Base-by-base conservation (phyloP, 2,888 invertebrate genomes). In the Hydriomena furcata region DNA sequence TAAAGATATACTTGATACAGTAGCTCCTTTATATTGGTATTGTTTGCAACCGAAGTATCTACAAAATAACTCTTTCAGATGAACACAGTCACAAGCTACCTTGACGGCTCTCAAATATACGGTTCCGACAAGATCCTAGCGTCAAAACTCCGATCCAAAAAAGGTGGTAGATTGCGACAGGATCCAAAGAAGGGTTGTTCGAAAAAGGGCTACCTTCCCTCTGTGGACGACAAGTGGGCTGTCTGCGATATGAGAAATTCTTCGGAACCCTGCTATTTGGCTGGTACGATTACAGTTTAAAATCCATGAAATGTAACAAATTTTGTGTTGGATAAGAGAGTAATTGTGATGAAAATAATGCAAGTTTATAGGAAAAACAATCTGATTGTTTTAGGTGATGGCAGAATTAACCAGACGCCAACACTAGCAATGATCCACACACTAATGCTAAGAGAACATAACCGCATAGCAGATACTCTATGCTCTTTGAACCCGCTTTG, bases 41-140 rank as follows among this genome's bases (percentile, higher is more conserved):
- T n/a, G n/a, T n/a, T n/a, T n/a, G n/a, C n/a, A n/a, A n/a, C n/a
- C n/a, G n/a, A n/a, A n/a, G n/a, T n/a, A n/a, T n/a, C n/a, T n/a
- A n/a, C n/a, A n/a, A n/a, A n/a, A n/a, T n/a, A n/a, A 20, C 17
- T 37, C 2, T 55, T 56, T 21, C 75, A 95, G 93, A 93, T 94
- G 92, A 94, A 94, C 73, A 93, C 93, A 65, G 92, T 94, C 0
- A 93, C 92, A 6, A 89, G 91, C 60, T 93, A 79, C 63, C 60
- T 92, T 1, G 92, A 93, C 52, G 91, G 88, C 0, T 92, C 92
- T 0, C 71, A 78, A 0, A 71, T 92, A 34, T 93, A 92, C 63
- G 91, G 92, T 0, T 79, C 83, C 0, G 84, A 89, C n/a, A 68
- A 80, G 25, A 76, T 72, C 8, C 35, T 78, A 2, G 80, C 87